A percentile compares a stretch with the other conserved stretches of the same genome.
Evolutionary conservation across 2,113 vertebrate genomes (phyloP).

Genomic region (Cinclus cinclus): DNA sequence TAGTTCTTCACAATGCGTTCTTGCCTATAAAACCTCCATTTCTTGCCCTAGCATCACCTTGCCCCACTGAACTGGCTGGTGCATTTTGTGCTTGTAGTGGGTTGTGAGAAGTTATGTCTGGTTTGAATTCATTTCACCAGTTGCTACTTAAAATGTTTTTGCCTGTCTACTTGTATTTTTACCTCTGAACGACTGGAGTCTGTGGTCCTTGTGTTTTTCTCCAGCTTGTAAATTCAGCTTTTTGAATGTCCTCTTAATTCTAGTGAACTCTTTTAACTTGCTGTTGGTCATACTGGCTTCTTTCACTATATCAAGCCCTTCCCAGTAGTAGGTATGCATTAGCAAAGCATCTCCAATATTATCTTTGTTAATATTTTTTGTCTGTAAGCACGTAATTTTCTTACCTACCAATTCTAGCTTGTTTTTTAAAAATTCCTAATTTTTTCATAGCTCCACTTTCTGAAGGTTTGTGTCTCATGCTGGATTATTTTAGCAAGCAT

Average conservation of each 20-base stretch:
- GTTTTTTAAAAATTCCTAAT: background rate
- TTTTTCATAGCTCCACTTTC: background rate
- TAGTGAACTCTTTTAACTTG: background rate
- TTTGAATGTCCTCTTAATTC: background rate
- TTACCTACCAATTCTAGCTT: background rate
- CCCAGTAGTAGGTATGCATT: background rate
- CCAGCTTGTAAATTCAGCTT: background rate
- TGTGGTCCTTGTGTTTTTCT: background rate
- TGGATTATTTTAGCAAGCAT: background rate
- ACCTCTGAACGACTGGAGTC: background rate
- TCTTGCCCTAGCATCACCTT: background rate
- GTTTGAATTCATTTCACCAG: background rate
- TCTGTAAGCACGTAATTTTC: background rate
- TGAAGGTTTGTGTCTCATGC: background rate
- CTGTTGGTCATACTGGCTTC: background rate
- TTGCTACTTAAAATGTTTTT: background rate
- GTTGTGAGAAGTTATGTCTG: background rate
- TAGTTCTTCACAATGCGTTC: background rate
- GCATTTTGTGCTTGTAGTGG: background rate
- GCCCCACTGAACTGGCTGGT: background rate
- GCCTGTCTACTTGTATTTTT: background rate
- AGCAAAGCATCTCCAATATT: rapidly evolving
- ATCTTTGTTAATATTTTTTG: rapidly evolving
- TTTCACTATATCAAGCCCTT: background rate
- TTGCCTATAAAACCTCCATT: background rate